Evolutionary conservation across 1,140 invertebrate genomes (phyloP).

Genomic region (Musca vetustissima): DNA sequence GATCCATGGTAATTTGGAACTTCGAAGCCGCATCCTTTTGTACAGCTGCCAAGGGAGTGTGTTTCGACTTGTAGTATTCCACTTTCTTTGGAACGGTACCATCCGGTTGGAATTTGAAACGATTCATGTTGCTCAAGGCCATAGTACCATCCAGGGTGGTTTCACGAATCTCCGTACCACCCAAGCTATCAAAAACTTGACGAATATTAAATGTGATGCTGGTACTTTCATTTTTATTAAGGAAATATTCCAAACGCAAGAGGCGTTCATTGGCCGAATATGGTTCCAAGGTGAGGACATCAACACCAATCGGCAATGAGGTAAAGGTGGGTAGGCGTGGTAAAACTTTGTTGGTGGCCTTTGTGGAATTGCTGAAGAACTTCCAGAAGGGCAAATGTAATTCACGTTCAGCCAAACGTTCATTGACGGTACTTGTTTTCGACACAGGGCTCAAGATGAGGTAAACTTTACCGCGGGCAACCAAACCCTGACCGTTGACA

Average conservation of each 20-base stretch:
- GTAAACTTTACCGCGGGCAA: slow-evolving; percentile 77
- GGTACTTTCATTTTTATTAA: slow-evolving; percentile 65
- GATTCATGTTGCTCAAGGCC: slow-evolving; percentile 41
- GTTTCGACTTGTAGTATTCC: slow-evolving; percentile 22
- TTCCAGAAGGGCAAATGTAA: slow-evolving; percentile 47
- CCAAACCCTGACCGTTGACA: slow-evolving; percentile 73
- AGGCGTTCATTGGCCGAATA: slow-evolving; percentile 72
- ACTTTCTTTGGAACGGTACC: slow-evolving; percentile 18
- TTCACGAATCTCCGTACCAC: slow-evolving; percentile 43
- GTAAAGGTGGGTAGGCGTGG: slow-evolving; percentile 50
- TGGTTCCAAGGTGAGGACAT: slow-evolving; percentile 85
- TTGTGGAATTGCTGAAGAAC: slow-evolving; percentile 43
- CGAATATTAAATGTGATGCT: slow-evolving; percentile 61
- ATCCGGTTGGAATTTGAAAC: slow-evolving; percentile 47
- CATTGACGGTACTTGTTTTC: slow-evolving; percentile 46
- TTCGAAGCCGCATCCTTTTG: slow-evolving; percentile 23
- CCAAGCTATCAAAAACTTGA: slow-evolving; percentile 46
- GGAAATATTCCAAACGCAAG: slow-evolving; percentile 84
- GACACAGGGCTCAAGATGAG: slow-evolving; percentile 59
- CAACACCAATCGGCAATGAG: slow-evolving; percentile 73
- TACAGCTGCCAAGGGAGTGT: slow-evolving; percentile 20
- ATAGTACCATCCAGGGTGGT: slow-evolving; percentile 52
- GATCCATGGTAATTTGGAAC: slow-evolving; percentile 28
- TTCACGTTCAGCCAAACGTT: slow-evolving; percentile 41
- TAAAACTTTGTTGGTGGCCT: slow-evolving; percentile 23